These are phyloP conservation scores for Dicrostonyx torquatus DNA, from an alignment of 2,797 vertebrate species.

Conservation along the genomic window DNA sequence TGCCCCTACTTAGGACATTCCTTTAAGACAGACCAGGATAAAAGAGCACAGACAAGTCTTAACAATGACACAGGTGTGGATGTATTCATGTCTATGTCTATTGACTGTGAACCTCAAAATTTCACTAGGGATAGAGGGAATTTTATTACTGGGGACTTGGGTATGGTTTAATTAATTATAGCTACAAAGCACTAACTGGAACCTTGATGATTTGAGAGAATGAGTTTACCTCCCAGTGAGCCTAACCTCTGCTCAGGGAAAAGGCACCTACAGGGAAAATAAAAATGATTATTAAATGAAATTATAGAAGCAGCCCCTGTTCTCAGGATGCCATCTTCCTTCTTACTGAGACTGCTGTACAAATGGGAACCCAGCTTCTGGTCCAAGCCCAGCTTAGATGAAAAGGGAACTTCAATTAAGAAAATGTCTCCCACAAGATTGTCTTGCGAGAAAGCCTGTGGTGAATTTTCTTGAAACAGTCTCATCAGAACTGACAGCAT, in stretches of 20 bases:
- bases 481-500: not conserved
- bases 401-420: not conserved
- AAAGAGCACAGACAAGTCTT: not conserved
- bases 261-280: constrained; percentile 59
- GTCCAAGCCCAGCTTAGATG: not conserved
- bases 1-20: not conserved
- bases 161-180: constrained; percentile 76
- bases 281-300: constrained; percentile 72
- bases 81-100: not conserved
- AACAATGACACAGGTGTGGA: not conserved
- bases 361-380: not conserved
- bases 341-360: not conserved
- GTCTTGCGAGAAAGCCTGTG: not conserved
- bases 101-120: not conserved
- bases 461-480: not conserved
- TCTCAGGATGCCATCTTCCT: not conserved
- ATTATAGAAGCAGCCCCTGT: constrained; percentile 49
- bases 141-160: constrained; percentile 71
- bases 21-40: not conserved
- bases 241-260: constrained; percentile 69
- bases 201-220: constrained; percentile 74
- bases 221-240: constrained; percentile 71
- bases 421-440: not conserved
- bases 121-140: constrained; percentile 50
- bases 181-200: constrained; percentile 70